Evolutionary conservation across 2,113 vertebrate genomes (phyloP).

Genomic region (Phocoena phocoena): DNA sequence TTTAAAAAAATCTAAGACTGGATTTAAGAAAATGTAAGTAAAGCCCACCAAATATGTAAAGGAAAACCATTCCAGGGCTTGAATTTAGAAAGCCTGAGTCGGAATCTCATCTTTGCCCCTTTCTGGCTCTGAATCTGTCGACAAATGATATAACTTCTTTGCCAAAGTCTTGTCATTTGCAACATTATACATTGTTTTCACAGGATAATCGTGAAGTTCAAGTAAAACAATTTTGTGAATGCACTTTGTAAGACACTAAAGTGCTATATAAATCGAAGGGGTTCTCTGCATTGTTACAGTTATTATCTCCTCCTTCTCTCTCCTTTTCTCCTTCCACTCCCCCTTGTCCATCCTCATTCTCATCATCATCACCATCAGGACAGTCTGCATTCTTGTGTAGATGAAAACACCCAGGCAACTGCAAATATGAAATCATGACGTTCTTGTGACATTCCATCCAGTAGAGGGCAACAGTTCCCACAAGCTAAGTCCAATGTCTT

Average conservation of each 20-base stretch:
- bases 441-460: conserved; percentile 57
- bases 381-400: background rate
- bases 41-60: background rate
- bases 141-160: background rate
- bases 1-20: background rate
- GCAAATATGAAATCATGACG: background rate
- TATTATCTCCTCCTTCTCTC: background rate
- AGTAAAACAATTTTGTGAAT: background rate
- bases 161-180: background rate
- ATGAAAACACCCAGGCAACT: background rate
- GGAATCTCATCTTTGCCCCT: background rate
- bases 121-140: background rate
- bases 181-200: background rate
- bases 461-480: conserved; percentile 61
- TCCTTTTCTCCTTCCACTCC: background rate
- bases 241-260: background rate
- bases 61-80: background rate
- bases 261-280: background rate
- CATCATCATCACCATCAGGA: background rate
- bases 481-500: background rate
- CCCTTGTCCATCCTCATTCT: background rate
- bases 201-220: background rate
- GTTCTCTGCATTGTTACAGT: background rate
- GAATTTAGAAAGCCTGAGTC: background rate
- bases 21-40: background rate